phyloP scores from a whole-genome alignment of 2,888 invertebrate genomes.

The Sepiola atlantica region DNA sequence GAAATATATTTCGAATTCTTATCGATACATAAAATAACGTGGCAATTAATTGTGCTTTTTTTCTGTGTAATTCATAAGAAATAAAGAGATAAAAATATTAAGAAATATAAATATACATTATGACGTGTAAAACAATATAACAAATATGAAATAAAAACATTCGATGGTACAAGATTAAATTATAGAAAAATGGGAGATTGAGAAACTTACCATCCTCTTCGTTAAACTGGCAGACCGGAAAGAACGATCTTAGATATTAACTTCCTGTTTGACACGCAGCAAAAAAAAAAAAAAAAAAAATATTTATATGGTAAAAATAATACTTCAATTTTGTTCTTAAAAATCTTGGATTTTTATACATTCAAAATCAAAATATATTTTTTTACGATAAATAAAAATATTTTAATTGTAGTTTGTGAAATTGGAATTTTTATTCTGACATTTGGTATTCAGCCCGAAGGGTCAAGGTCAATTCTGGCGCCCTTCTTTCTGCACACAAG shows the following conservation, averaged over 20 bases:
- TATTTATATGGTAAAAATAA: background rate
- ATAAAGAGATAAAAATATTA: background rate
- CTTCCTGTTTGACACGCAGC: background rate
- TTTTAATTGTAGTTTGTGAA: background rate
- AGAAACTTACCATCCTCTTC: background rate
- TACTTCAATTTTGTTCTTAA: background rate
- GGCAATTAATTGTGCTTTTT: background rate
- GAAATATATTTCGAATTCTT: too few species aligned
- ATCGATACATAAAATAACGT: background rate
- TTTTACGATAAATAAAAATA: background rate
- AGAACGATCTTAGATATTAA: background rate
- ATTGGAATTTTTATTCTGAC: background rate
- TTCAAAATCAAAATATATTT: background rate
- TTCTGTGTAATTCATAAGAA: background rate
- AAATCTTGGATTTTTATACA: background rate
- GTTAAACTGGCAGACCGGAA: background rate
- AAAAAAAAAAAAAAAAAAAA: too few species aligned
- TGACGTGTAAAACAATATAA: background rate
- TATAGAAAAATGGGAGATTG: background rate
- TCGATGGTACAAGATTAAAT: background rate
- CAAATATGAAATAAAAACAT: background rate
- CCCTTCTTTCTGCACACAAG: background rate
- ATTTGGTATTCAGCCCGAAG: background rate
- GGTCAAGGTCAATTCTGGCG: conserved; percentile 20
- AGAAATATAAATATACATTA: background rate